Conservation (phyloP, 2,113 vertebrate species). For the Falcunculus frontatus region DNA sequence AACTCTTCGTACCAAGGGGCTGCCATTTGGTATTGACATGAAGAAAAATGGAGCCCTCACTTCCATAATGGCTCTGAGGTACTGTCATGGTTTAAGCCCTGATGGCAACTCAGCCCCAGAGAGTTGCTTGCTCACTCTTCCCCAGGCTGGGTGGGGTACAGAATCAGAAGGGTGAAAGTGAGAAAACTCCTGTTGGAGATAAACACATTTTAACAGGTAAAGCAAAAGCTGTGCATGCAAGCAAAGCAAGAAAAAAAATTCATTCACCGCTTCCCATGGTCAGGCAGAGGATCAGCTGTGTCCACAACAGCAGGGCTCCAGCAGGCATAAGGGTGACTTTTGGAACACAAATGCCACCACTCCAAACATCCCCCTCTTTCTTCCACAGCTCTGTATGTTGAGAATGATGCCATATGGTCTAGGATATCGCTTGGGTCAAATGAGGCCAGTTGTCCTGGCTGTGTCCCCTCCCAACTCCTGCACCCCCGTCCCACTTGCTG, state of each 20-base stretch:
- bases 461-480: not conserved
- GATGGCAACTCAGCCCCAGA: not conserved
- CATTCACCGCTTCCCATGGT: not conserved
- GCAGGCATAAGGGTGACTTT: accelerated
- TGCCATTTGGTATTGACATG: not conserved
- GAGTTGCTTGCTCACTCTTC: accelerated
- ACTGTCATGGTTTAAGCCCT: not conserved
- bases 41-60: not conserved
- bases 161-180: not conserved
- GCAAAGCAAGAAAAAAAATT: not conserved
- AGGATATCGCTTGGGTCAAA: accelerated
- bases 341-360: not conserved
- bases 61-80: not conserved
- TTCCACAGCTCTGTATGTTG: not conserved
- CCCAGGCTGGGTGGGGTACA: accelerated
- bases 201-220: not conserved
- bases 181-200: not conserved
- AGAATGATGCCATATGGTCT: not conserved
- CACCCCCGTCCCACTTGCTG: accelerated
- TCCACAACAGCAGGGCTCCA: not conserved
- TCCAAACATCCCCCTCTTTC: not conserved
- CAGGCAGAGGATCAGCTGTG: not conserved
- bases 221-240: not conserved
- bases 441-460: not conserved
- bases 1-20: not conserved